Evolutionary conservation across 2,113 vertebrate species (phyloP), one percentile per base, ranked within the genome.

Genomic region (Anser cygnoides): DNA sequence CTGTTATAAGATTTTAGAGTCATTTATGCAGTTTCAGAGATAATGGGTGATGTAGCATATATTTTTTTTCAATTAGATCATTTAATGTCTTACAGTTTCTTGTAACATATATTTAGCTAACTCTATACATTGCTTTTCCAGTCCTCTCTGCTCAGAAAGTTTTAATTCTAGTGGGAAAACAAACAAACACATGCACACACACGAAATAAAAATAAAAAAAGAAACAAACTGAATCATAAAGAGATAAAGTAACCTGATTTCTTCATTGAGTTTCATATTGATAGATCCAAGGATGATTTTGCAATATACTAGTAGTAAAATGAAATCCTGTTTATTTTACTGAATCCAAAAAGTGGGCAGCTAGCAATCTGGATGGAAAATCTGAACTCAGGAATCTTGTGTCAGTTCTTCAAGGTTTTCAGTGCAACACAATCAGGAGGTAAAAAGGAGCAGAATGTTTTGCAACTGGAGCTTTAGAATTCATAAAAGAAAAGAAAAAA

Each of bases 391-490:
- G 33, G 13, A 55, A 26, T 54, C 11, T 58, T 54, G 2, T 21
- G 5, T 44, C 41, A 71, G 13, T 16, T 28, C 13, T 33, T 87
- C 2, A 0, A 10, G 41, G 3, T 13, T 78, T 75, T 78, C 50
- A 10, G 6, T 72, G 7, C 67, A 37, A 71, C 10, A 62, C 2
- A 62, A 5, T 13, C 0, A 0, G 11, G 28, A 79, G 79, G 13
- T 3, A 87, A 67, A 87, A 12, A 63, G 6, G 46, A 3, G 4
- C 62, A 79, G 25, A 49, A 43, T 14, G 3, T 0, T 0, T 31
- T 39, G 85, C 55, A 57, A 33, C 11, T 61, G 8, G 18, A 58
- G 25, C 17, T 90, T 80, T 73, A 62, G 4, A 35, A 8, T 29
- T 87, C 28, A 35, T 66, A 61, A 55, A 68, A 17, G 10, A 75